Percentiles rank a stretch among this genome's conserved stretches.
phyloP scores from a whole-genome alignment of 2,888 invertebrate species.

The Sphaeridia pumilis region DNA sequence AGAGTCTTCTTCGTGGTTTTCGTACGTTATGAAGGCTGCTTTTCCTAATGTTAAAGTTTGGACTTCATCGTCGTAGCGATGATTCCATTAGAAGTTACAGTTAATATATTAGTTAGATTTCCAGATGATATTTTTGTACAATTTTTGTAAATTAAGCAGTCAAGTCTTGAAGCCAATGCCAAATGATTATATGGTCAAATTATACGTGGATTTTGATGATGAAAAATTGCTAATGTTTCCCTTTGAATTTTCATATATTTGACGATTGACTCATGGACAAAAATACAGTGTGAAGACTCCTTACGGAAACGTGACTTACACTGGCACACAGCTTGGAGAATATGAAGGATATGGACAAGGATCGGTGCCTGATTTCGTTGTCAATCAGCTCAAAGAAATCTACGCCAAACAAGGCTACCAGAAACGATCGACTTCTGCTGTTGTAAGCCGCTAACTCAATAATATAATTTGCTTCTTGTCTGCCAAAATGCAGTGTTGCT shows the following conservation, averaged over 20 bases:
- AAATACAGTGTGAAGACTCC: constrained; percentile 6
- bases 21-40: not conserved
- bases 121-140: not conserved
- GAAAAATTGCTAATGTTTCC: not conserved
- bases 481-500: no score
- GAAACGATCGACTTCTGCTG: constrained; percentile 11
- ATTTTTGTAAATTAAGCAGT: not conserved
- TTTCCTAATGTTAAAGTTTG: not conserved
- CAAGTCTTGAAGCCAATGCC: not conserved
- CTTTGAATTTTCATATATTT: not conserved
- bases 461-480: no score
- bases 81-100: not conserved
- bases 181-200: no score
- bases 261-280: not conserved
- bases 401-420: constrained; percentile 13
- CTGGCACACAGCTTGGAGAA: not conserved
- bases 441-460: no score
- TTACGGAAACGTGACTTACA: constrained; percentile 13
- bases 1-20: not conserved
- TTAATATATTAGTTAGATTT: not conserved
- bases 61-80: not conserved
- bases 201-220: no score
- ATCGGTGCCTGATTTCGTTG: constrained; percentile 12
- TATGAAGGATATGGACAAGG: constrained; percentile 17
- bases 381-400: constrained; percentile 12